A percentile compares a stretch with the other conserved stretches of the same genome.
Conservation (phyloP, 1,140 invertebrate genomes). For the Brachionus koreanus region DNA sequence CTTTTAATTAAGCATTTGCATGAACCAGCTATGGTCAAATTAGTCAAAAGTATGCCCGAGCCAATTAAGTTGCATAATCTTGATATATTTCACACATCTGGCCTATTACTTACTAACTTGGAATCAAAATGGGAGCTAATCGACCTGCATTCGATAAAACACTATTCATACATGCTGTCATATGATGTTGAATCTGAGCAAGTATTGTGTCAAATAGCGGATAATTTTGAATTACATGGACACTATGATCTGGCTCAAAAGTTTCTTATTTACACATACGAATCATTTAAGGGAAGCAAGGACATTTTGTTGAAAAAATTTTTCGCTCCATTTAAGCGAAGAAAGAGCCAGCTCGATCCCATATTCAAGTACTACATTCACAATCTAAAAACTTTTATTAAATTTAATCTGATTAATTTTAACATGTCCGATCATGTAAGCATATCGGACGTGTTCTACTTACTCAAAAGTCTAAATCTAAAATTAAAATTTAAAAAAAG, state of each 20-base stretch:
- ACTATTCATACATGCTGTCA: not conserved
- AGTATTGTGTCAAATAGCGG: not conserved
- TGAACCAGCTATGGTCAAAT: not conserved
- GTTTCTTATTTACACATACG: not conserved
- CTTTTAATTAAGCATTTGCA: not conserved
- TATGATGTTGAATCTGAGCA: not conserved
- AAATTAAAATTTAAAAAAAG: not conserved
- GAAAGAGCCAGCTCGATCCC: not conserved
- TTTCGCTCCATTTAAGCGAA: slow-evolving; percentile 5
- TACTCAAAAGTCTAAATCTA: not conserved
- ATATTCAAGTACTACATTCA: not conserved
- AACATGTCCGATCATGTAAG: not conserved
- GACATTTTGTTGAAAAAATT: not conserved
- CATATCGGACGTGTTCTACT: not conserved
- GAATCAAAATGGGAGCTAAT: not conserved
- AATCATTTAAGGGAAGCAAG: not conserved
- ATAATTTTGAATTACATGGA: not conserved
- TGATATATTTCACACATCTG: not conserved
- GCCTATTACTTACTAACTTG: not conserved
- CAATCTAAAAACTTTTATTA: not conserved
- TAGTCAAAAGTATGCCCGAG: not conserved
- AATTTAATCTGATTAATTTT: not conserved
- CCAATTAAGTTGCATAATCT: not conserved
- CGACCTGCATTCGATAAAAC: not conserved
- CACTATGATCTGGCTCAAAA: not conserved